phyloP scores from a whole-genome alignment of 2,113 vertebrate genomes.

The Tenebrosternarchus preto region DNA sequence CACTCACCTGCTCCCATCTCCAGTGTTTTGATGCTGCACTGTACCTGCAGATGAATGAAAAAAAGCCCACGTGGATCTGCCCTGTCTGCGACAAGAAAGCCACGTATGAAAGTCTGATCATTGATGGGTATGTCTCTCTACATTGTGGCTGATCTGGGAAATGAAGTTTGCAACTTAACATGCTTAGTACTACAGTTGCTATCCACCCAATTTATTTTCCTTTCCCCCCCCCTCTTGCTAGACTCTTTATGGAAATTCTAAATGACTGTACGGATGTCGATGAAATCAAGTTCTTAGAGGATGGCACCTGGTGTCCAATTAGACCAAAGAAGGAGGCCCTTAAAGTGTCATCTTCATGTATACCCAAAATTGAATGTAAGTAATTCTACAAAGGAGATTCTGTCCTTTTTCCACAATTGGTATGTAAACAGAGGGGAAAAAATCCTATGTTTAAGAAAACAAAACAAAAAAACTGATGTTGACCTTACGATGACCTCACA shows the following conservation, averaged over 20 bases:
- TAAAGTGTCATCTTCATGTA: constrained; percentile 81
- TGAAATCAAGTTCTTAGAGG: constrained; percentile 97
- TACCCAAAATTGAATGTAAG: constrained; percentile 88
- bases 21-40: constrained; percentile 98
- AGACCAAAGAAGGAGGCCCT: constrained; percentile 92
- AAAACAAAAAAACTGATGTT: no score
- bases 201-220: neutral
- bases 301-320: constrained; percentile 97
- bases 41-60: constrained; percentile 99
- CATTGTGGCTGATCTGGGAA: neutral
- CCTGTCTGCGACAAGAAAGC: constrained; percentile 98
- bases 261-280: constrained; percentile 94
- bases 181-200: neutral
- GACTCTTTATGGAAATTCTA: constrained; percentile 96
- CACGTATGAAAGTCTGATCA: constrained; percentile 90
- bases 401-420: neutral
- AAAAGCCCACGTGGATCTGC: constrained; percentile 98
- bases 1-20: constrained; percentile 94
- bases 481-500: constrained; percentile 54
- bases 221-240: constrained; percentile 58
- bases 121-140: constrained; percentile 84
- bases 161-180: neutral
- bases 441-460: no score
- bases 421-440: neutral
- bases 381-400: neutral